These are phyloP conservation scores for Aricia artaxerxes DNA, from an alignment of 2,888 invertebrate genomes.

Conservation along the genomic window DNA sequence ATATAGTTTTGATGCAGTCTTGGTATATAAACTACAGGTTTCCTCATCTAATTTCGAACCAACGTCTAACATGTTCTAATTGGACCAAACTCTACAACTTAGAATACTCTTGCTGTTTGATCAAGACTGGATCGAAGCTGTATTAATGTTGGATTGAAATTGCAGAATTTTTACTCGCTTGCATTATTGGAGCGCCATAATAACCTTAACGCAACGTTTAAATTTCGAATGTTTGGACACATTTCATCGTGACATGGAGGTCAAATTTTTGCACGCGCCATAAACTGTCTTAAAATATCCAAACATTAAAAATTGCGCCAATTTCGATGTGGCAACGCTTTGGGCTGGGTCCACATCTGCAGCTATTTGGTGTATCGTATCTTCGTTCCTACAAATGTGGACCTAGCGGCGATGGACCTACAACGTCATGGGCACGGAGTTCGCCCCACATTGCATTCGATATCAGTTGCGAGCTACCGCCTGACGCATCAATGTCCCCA, in stretches of 20 bases:
- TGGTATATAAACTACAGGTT: too few relatives aligned
- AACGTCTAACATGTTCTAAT: too few relatives aligned
- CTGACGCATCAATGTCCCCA: constrained; percentile 45
- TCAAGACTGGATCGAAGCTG: too few relatives aligned
- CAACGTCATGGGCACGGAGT: constrained; percentile 69
- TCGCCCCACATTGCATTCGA: constrained; percentile 49
- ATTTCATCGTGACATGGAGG: constrained; percentile 1
- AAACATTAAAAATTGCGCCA: constrained; percentile 6
- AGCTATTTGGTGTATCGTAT: too few relatives aligned
- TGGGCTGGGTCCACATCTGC: not conserved
- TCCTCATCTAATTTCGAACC: too few relatives aligned
- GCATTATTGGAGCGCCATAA: not conserved
- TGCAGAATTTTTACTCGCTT: not conserved
- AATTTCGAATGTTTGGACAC: not conserved
- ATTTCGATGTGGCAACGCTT: not conserved
- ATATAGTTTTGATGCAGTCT: too few relatives aligned
- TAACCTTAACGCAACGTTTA: not conserved
- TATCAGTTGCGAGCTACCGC: constrained; percentile 60
- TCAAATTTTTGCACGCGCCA: not conserved
- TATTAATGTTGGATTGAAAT: not conserved
- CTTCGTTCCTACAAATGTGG: not conserved
- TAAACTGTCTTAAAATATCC: not conserved
- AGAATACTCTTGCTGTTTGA: too few relatives aligned
- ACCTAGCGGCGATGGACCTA: constrained; percentile 40
- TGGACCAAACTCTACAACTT: too few relatives aligned